Evolutionary conservation across 2,888 invertebrate species (phyloP).

Genomic region (Gymnocheta viridis): DNA sequence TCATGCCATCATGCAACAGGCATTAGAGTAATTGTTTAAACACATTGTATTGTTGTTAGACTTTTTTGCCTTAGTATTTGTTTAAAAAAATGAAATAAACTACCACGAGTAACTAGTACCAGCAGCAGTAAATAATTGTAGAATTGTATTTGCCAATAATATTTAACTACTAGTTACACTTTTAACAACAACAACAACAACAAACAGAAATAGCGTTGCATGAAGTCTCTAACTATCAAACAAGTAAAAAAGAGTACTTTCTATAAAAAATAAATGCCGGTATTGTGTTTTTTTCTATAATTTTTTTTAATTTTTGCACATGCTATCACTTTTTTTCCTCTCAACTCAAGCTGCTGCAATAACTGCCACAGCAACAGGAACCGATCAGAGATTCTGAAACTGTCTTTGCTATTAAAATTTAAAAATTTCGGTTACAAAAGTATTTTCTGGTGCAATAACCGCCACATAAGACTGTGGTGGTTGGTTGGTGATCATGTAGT

Average conservation of each 20-base stretch:
- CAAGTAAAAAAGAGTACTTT: constrained; percentile 31
- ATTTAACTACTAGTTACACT: constrained; percentile 53
- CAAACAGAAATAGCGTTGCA: constrained; percentile 20
- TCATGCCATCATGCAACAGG: constrained; percentile 60
- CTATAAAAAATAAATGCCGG: constrained; percentile 62
- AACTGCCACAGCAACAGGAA: background rate
- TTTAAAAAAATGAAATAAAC: background rate
- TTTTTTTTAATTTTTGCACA: constrained; percentile 36
- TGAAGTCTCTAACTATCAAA: constrained; percentile 12
- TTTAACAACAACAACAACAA: constrained; percentile 30
- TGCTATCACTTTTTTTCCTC: constrained; percentile 35
- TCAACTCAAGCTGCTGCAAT: constrained; percentile 30
- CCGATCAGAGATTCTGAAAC: constrained; percentile 29
- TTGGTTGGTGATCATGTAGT: too few relatives aligned
- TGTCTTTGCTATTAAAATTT: too few relatives aligned
- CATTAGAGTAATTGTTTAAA: constrained; percentile 61
- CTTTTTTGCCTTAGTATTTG: constrained; percentile 15
- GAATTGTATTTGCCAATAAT: constrained; percentile 53
- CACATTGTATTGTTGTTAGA: constrained; percentile 30
- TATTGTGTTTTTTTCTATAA: too few relatives aligned
- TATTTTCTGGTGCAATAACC: too few relatives aligned
- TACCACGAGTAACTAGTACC: background rate
- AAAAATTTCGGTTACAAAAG: too few relatives aligned
- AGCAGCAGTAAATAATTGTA: constrained; percentile 12
- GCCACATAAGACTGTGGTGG: too few relatives aligned